Evolutionary conservation across 2,888 invertebrate species (phyloP), one percentile per base, ranked within the genome.

Genomic region (Drosophila crucigera): DNA sequence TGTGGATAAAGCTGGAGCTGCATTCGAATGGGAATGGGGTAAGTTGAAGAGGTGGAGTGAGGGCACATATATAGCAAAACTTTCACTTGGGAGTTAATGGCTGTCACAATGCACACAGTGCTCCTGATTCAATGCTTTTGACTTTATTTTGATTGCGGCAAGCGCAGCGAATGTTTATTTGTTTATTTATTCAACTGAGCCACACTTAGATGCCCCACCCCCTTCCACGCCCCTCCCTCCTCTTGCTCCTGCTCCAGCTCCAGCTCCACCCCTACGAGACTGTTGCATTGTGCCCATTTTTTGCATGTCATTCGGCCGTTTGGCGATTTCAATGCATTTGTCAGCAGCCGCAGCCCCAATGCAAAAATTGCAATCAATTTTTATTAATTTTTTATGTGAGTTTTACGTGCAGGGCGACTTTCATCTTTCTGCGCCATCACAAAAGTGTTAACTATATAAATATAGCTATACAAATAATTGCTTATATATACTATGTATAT

Each of bases 31-130:
- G 5, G 19, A 37, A 35, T 22, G 62, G 31, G 31, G 52, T 25
- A 28, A 35, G 33, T 11, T 54, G 28, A 10, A 19, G 52, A 3
- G 16, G 35, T 35, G 35, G 35, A 5, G 16, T 49, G 47, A 16
- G 43, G 28, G 35, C 25, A 25, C 37, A 60, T 22, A 22, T 16
- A 16, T 16, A 72, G 70, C 62, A 78, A 79, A 87, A 88, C 88
- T 87, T 88, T 89, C 88, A 82, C 89, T 84, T 68, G 69, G 61
- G 30, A 68, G 70, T 52, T 72, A 78, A 78, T 78, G 78, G 64
- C 70, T 39, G 50, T 61, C 25, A 52, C 71, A 66, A 54, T 64
- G 61, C 60, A 66, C 61, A 62, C 52, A 61, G 22, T 56, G 49
- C 64, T 81, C 69, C 69, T 73, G 79, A 73, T 63, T 58, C 56